phyloP scores from a whole-genome alignment of 2,888 invertebrate species.

The Polydrusus pterygomalis region DNA sequence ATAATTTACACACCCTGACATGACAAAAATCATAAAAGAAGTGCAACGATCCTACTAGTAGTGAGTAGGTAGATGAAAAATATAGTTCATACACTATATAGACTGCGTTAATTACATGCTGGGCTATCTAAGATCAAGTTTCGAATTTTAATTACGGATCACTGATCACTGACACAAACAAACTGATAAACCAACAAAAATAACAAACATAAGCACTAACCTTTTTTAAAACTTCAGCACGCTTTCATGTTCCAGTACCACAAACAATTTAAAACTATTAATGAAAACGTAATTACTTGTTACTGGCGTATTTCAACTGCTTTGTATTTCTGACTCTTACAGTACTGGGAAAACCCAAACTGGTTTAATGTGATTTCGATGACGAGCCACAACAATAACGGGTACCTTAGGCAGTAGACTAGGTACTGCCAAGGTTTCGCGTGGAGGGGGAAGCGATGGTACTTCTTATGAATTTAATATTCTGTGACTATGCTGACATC shows the following conservation, averaged over 20 bases:
- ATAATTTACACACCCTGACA: no score
- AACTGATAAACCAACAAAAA: conserved; percentile 3
- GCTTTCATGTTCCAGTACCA: background rate
- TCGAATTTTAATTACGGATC: conserved; percentile 8
- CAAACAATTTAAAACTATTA: background rate
- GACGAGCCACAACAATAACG: conserved; percentile 60
- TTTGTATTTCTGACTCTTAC: conserved; percentile 36
- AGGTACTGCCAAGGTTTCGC: conserved; percentile 24
- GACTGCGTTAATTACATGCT: no score
- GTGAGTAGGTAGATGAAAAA: no score
- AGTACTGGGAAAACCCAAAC: conserved; percentile 60
- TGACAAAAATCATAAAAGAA: no score
- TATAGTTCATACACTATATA: no score
- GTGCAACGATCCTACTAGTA: no score
- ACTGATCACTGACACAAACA: background rate
- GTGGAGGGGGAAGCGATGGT: conserved; percentile 24
- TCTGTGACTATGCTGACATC: background rate
- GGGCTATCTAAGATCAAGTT: background rate
- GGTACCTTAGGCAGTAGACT: conserved; percentile 31
- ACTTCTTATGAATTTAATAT: background rate
- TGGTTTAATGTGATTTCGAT: conserved; percentile 62
- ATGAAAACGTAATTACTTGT: background rate
- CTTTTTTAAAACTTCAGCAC: conserved; percentile 3
- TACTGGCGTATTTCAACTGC: background rate
- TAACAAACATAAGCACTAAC: conserved; percentile 5